A percentile compares a stretch with the other conserved stretches of the same genome.
phyloP scores from a whole-genome alignment of 2,113 vertebrate species.

The Desmodus rotundus region DNA sequence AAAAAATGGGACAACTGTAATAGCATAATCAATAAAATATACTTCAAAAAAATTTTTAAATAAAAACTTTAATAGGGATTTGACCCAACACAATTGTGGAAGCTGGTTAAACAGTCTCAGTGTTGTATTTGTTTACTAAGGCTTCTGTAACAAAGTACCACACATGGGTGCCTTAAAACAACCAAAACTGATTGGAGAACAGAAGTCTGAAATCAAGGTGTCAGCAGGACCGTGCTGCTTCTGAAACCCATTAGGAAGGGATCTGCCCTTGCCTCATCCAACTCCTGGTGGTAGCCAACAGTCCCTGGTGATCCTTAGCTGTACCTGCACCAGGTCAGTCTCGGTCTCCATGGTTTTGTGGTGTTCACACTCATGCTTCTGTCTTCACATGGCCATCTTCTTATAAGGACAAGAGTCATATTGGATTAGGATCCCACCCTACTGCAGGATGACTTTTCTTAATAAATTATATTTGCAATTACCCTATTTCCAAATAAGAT shows the following conservation, averaged over 20 bases:
- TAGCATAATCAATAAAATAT: no score
- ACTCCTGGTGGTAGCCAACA: background rate
- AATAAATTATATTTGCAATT: background rate
- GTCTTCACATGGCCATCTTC: background rate
- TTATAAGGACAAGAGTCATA: background rate
- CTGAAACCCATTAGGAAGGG: background rate
- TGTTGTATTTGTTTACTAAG: background rate
- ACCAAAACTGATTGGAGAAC: background rate
- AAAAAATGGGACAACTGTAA: no score
- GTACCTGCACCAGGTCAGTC: background rate
- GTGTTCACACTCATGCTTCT: background rate
- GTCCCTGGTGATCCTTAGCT: background rate
- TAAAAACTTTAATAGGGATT: background rate
- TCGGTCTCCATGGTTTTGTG: background rate
- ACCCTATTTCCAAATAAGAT: background rate
- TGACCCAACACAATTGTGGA: background rate
- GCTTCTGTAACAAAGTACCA: background rate
- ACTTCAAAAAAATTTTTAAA: no score
- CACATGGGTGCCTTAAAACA: background rate
- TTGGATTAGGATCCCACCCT: background rate
- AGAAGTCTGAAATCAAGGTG: background rate
- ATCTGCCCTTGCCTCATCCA: no score
- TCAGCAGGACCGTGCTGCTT: no score
- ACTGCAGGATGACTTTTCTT: background rate
- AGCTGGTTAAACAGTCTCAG: background rate